Evolutionary conservation across 2,888 invertebrate species (phyloP), one percentile per base, ranked within the genome.

Genomic region (Patella depressa): DNA sequence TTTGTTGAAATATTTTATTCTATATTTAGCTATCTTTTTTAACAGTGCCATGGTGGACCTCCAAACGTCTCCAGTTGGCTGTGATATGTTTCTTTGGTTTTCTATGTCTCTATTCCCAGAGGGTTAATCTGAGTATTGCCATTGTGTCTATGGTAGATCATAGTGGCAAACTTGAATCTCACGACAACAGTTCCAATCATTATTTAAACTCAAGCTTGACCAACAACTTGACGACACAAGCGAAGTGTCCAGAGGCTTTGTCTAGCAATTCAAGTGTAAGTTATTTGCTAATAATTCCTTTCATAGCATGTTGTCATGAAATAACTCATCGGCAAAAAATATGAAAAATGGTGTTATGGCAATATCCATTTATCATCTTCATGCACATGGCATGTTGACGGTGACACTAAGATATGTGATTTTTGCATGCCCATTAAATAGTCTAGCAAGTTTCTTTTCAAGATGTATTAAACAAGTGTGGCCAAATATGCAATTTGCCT

Each of bases 51-150:
- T 77, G 82, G 79, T 85, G 80, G 77, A 79, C 80, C 29, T 87
- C 88, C 24, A 81, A 78, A 57, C 82, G 88, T 4, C 80, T 85
- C n/a, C 73, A 81, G 15, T 75, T 88, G 69, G 85, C 88, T n/a
- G 74, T 86, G 71, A 73, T 88, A 55, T 83, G 84, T 53, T 85
- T 84, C 77, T 79, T 85, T 71, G 84, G 86, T 70, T 81, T 81
- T 95, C 95, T 88, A 94, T 94, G 87, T 94, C 94, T 81, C 93
- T 95, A 85, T 93, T 94, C 93, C 70, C 88, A 93, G 88, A 88
- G 93, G 14, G 91, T 93, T 76, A 93, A 93, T 84, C 88, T 93
- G 15, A 93, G 92, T 82, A 92, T 93, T 83, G 92, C 93, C 2
- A 91, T 93, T 74, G 90, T 93, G 7, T 93, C 93, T 83, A 93